Base-by-base conservation (phyloP, 2,888 invertebrate genomes). In the Tholera decimalis region DNA sequence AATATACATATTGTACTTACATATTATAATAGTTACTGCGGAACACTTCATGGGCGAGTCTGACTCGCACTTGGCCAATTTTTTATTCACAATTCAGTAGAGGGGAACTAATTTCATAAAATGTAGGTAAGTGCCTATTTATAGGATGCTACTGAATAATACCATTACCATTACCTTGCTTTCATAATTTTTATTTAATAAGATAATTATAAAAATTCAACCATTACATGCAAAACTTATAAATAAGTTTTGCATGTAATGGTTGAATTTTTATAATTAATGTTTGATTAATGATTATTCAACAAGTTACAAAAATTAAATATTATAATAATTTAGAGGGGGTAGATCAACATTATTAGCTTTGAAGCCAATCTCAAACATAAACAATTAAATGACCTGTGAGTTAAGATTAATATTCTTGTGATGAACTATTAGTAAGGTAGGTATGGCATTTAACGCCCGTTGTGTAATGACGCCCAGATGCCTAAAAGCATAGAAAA, bases 331-430 rank as follows among this genome's bases (percentile, higher is more conserved):
- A 49, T 50, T 50, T 53, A 47, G 15, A 6, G 33, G 1, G 22
- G 24, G 68, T 56, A 56, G 24, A 35, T 66, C 30, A 20, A 46
- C 37, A 68, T 37, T 11, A 46, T 65, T 65, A 15, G 44, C 59
- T 69, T 46, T 1, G 15, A 46, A 67, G 58, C 65, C 44, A 58
- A 68, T 13, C 44, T 57, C 35, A 43, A 43, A 18, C 41, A 20
- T 61, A 28, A 15, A 39, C 13, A n/a, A 20, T 24, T 24, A 62
- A 20, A 33, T 43, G 11, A 43, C 22, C 13, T 24, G 1, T 7
- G 43, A 26, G n/a, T 24, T 26, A 33, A 43, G 15, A 26, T 79
- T 71, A 89, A 73, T 89, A 89, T 65, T 89, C 89, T 58, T 89
- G 89, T 41, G 89, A 89, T 33, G 85, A 83, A 33, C 61, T 67